Base-by-base conservation (phyloP, 2,113 vertebrate species). In the Arvicanthis niloticus region DNA sequence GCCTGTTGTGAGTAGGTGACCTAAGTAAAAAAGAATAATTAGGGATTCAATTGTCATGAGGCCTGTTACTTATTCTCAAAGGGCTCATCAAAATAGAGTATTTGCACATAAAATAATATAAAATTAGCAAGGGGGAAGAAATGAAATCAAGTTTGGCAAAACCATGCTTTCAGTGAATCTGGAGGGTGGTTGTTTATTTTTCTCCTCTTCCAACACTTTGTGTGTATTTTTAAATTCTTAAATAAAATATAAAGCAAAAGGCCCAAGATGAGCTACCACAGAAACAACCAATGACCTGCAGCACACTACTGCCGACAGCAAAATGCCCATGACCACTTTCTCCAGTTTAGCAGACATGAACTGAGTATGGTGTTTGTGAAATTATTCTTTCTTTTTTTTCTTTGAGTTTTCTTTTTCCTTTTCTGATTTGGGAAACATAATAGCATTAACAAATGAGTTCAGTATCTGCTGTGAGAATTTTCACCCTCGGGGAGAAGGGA, bases 321-420 rank as follows among this genome's bases (percentile, higher is more conserved):
- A 31, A 70, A 81, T 37, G 48, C 24, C 62, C 31, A 1, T 42
- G 21, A 76, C 58, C 68, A 75, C n/a, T 68, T 73, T 19, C 42
- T 94, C 62, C 93, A 73, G 3, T 42, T 91, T 72, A 95, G 70
- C 11, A 51, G 16, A 80, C 68, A 51, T 88, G 31, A 96, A 91
- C 73, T 82, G 51, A 96, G 75, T 75, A 29, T 68, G 75, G 16
- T 86, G 31, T 90, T 92, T 90, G 81, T 53, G 58, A 80, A 93
- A 85, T 96, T 92, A 88, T 76, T 94, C n/a, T 67, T 34, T 67
- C 1, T 37, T 37, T 68, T 68, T 15, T 37, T 37, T 68, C 37
- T 15, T 13, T 37, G 67, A 68, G 67, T 5, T 68, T 37, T 67
- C 65, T 19, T 67, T 68, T 68, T 68, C 29, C 34, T 37, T 68